Evolutionary conservation across 2,888 invertebrate species (phyloP), one percentile per base, ranked within the genome.

Genomic region (Acanthacorydalis orientalis): DNA sequence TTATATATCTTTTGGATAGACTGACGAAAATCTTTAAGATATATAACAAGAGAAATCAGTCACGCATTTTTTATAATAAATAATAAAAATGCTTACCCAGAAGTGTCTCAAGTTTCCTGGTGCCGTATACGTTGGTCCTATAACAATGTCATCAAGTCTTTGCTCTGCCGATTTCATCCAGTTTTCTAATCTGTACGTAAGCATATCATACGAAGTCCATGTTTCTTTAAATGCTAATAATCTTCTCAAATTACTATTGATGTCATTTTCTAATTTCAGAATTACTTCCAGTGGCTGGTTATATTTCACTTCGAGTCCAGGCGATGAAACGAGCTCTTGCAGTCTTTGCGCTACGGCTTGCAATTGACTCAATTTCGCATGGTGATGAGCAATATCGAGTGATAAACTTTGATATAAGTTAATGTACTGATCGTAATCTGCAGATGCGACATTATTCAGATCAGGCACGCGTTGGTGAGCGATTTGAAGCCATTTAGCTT

Each of bases 401-500:
- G 81, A 81, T 31, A 89, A 67, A 0, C 86, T 80, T 67, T 87
- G 85, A 60, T 87, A 86, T 0, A 88, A 67, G 35, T 85, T 83
- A 32, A 86, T 85, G 58, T 85, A 88, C 57, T 86, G 84, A 59
- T 88, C 83, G 56, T 83, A 87, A 59, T 90, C 88, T 8, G 78
- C 78, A 1, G 88, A 85, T 1, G 84, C 86, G 0, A 89, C 84
- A 12, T 78, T 80, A 35, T 77, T 78, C 1, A 89, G 67, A 59
- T 87, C 84, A 0, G 89, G 90, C 2, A 88, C 80, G 54, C 88
- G 72, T 64, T 88, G 86, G 58, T 84, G 81, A 16, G 87, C 86
- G 3, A 88, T 83, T 58, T 82, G 79, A 2, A 89, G 64, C 89
- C 89, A 89, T 55, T 82, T 80, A 43, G 76, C 69, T 65, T 89